These are phyloP conservation scores for Datnioides undecimradiatus DNA, from an alignment of 2,113 vertebrate genomes.

Conservation along the genomic window DNA sequence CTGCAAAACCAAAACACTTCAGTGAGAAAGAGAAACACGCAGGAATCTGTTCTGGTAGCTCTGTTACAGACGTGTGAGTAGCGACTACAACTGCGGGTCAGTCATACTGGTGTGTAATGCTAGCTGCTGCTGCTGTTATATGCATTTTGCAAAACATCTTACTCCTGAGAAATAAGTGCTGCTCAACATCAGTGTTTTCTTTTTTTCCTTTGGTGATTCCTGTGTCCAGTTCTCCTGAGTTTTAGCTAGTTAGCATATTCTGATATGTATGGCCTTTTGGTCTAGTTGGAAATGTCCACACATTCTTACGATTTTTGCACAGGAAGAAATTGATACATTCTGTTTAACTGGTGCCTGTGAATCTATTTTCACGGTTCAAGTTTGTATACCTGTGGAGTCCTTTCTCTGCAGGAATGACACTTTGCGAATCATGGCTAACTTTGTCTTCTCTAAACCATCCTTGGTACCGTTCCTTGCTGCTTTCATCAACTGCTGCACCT, in stretches of 20 bases:
- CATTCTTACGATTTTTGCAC: too few species aligned
- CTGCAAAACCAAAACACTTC: slow-evolving; percentile 21
- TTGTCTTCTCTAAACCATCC: slow-evolving; percentile 48
- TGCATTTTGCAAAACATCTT: background rate
- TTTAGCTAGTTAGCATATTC: too few species aligned
- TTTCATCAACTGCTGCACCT: slow-evolving; percentile 67
- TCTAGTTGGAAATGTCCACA: background rate
- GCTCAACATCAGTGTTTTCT: background rate
- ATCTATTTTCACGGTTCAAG: background rate
- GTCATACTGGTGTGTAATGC: too few species aligned
- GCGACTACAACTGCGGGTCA: too few species aligned
- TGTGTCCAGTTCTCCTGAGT: background rate
- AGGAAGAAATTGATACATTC: background rate
- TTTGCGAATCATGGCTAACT: slow-evolving; percentile 63
- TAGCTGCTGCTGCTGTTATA: too few species aligned
- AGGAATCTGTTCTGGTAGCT: too few species aligned
- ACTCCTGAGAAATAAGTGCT: background rate
- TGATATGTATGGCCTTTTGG: too few species aligned
- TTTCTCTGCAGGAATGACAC: slow-evolving; percentile 58
- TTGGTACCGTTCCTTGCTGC: slow-evolving; percentile 45
- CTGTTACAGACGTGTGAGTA: too few species aligned
- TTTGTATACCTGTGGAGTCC: slow-evolving; percentile 47
- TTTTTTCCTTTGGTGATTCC: background rate
- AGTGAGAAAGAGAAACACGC: background rate
- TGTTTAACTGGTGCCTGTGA: background rate